Evolutionary conservation across 2,888 invertebrate genomes (phyloP), one percentile per base, ranked within the genome.

Genomic region (Drosophila phalerata): DNA sequence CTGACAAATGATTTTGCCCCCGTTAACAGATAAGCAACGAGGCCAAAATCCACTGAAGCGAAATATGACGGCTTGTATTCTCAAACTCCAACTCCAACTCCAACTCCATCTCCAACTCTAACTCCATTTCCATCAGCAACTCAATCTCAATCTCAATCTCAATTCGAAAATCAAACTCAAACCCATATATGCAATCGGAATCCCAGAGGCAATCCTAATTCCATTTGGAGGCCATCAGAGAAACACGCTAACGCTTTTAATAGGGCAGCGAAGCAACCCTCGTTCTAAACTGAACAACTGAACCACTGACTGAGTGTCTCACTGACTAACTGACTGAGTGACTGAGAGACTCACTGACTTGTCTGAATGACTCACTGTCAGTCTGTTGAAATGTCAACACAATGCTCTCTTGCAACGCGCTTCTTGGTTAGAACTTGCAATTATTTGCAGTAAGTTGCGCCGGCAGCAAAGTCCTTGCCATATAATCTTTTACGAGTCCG

Each of bases 1-100:
- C 86, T 85, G 88, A 85, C 84, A 85, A 86, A 85, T 88, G 88
- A 76, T 79, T 77, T 77, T 68, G 73, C 43, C 65, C 67, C 52
- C 55, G 49, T 73, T 57, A 62, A 37, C 38, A 45, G 80, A 86
- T 83, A 86, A 80, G 86, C 78, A 69, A 71, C 56, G 62, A 43
- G 55, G 43, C 47, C 61, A 57, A 32, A 62, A 85, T 68, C 62
- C 83, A 83, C 37, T 82, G 73, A 74, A 74, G 88, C 55, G 70
- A 88, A 88, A 88, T 88, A 84, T 82, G 77, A 79, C 60, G 62
- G 56, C 81, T 69, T 53, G 34, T 25, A 13, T 30, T 30, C 13
- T n/a, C 38, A 8, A 3, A 49, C 11, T 40, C 38, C 47, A 15
- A 13, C 17, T n/a, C 32, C 47, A 58, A 9, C 19, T 30, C 17